A percentile compares a stretch with the other conserved stretches of the same genome.
Conservation (phyloP, 2,113 vertebrate species). For the Pyrgilauda ruficollis region DNA sequence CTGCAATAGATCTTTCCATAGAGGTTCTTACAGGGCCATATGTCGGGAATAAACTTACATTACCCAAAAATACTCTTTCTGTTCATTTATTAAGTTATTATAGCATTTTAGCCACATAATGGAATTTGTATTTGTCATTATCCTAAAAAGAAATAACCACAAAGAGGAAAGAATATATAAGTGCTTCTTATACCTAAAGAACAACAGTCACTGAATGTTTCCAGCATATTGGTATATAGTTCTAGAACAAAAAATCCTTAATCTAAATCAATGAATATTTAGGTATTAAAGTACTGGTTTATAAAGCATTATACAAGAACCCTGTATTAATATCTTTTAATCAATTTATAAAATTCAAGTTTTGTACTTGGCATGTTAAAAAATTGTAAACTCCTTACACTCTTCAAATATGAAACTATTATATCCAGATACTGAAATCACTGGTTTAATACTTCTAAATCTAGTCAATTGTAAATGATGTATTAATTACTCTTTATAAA, state of each 20-base stretch:
- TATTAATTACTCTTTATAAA: background rate
- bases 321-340: background rate
- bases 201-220: background rate
- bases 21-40: background rate
- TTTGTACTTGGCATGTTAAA: background rate
- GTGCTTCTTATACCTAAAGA: background rate
- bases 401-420: background rate
- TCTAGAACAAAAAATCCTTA: background rate
- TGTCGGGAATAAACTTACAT: constrained; percentile 1
- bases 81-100: background rate
- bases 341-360: background rate
- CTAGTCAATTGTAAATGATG: background rate
- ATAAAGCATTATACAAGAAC: background rate
- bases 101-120: background rate
- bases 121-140: background rate
- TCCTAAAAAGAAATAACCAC: background rate
- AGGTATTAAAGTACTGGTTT: background rate
- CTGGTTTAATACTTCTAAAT: background rate
- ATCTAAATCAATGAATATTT: background rate
- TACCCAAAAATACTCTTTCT: background rate
- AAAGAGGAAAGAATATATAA: background rate
- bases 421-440: background rate
- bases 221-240: background rate
- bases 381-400: background rate
- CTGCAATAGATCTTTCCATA: constrained; percentile 22